Evolutionary conservation across 2,888 invertebrate genomes (phyloP), one percentile per base, ranked within the genome.

Genomic region (Sicus ferrugineus): DNA sequence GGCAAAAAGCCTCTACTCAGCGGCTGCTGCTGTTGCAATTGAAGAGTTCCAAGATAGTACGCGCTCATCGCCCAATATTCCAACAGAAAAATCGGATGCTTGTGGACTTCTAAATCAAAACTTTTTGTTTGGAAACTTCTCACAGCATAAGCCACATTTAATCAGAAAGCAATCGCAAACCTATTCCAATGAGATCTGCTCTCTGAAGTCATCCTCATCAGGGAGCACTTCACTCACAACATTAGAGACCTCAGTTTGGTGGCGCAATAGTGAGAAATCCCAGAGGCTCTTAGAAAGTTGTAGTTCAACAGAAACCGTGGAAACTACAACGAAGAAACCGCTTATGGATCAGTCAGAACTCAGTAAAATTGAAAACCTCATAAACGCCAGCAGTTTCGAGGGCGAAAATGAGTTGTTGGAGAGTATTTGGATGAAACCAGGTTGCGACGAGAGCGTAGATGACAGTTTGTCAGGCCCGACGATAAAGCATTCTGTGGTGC

Each of bases 381-480:
- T 72, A 34, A 70, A 72, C 58, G 62, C 68, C 7, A 69, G 69
- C 23, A 76, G 78, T 52, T 74, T 73, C 1, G 73, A 70, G 19
- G 73, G 69, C 16, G 68, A 73, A 3, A 72, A 79, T 30, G 77
- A 77, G 2, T 59, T 71, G 2, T 72, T 79, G 4, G 77, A 77
- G 58, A 78, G 76, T 21, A 81, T 81, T 42, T 84, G 84, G 84
- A 84, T 85, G 52, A 79, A 80, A 67, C 85, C 85, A 0, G 84
- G 83, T 14, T 78, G 77, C 30, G 76, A 75, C 2, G 77, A 79
- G 3, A 81, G 80, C 68, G 75, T 76, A 7, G 83, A 82, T 66
- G 82, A 83, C n/a, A 76, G 78, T 21, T 80, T 81, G 56, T 73
- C 74, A 3, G 77, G 79, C 3, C 68, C 79, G 66, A 64, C 38